Percentiles rank a stretch among this genome's conserved stretches.
Evolutionary conservation across 2,113 vertebrate genomes (phyloP).

Genomic region (Rhipidura dahli): DNA sequence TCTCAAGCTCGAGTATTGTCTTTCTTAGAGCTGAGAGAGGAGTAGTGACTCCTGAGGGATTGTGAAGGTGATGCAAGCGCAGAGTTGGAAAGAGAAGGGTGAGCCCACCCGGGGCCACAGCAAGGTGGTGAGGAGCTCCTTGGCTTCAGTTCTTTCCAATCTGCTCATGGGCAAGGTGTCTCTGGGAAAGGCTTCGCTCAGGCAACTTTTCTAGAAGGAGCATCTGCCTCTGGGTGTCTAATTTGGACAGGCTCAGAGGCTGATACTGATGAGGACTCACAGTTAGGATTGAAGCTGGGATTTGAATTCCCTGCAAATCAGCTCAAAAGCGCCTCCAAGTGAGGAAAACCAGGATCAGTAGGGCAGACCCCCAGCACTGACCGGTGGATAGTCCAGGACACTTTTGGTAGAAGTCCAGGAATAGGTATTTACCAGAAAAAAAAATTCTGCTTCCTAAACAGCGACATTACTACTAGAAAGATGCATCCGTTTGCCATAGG

Average conservation of each 20-base stretch:
- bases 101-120: rapidly evolving
- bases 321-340: neutral
- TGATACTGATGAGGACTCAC: neutral
- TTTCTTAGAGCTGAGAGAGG: neutral
- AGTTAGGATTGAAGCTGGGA: neutral
- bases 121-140: neutral
- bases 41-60: neutral
- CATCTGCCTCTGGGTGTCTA: neutral
- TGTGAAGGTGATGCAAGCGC: rapidly evolving
- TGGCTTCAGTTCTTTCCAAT: neutral
- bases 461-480: neutral
- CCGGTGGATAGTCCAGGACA: neutral
- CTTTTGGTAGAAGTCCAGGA: neutral
- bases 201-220: neutral
- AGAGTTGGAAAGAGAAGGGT: neutral
- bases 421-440: neutral
- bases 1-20: neutral
- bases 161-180: neutral
- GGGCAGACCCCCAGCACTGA: neutral
- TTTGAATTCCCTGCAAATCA: neutral
- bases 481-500: rapidly evolving
- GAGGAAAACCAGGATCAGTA: neutral
- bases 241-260: neutral
- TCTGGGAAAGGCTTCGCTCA: neutral
- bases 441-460: neutral